Evolutionary conservation across 1,140 invertebrate species (phyloP).

Genomic region (Cotesia typhae): DNA sequence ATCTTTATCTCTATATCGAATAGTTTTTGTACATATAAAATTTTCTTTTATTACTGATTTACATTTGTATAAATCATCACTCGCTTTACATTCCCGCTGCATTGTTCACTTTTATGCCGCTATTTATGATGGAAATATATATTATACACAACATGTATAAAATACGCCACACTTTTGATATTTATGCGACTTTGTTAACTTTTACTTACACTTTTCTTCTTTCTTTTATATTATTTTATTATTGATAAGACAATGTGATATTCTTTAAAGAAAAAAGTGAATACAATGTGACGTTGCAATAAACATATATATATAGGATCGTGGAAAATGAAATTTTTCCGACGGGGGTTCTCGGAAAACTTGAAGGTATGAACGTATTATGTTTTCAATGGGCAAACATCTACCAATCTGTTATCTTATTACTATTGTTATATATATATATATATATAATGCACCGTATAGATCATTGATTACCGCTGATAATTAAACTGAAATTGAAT

Average conservation of each 20-base stretch:
- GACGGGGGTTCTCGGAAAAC: constrained; percentile 27
- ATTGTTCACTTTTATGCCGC: too few relatives aligned
- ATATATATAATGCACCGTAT: constrained; percentile 1
- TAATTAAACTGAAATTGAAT: too few relatives aligned
- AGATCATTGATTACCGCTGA: too few relatives aligned
- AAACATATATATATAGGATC: not conserved
- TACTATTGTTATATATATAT: constrained; percentile 2
- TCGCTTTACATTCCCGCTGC: too few relatives aligned
- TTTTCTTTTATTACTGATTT: too few relatives aligned
- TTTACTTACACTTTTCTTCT: not conserved
- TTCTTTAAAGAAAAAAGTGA: not conserved
- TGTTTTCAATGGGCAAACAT: not conserved
- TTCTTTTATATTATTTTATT: not conserved
- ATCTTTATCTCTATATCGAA: not conserved
- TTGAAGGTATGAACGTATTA: constrained; percentile 25
- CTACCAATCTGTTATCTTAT: constrained; percentile 9
- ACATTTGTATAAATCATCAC: too few relatives aligned
- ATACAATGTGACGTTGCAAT: constrained; percentile 10
- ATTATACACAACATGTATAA: too few relatives aligned
- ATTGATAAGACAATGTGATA: not conserved
- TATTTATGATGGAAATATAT: too few relatives aligned
- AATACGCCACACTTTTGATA: too few relatives aligned
- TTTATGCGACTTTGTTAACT: too few relatives aligned
- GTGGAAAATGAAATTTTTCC: constrained; percentile 30
- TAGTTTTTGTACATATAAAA: too few relatives aligned